Base-by-base conservation (phyloP, 2,797 vertebrate genomes). In the Anguilla pacifica region DNA sequence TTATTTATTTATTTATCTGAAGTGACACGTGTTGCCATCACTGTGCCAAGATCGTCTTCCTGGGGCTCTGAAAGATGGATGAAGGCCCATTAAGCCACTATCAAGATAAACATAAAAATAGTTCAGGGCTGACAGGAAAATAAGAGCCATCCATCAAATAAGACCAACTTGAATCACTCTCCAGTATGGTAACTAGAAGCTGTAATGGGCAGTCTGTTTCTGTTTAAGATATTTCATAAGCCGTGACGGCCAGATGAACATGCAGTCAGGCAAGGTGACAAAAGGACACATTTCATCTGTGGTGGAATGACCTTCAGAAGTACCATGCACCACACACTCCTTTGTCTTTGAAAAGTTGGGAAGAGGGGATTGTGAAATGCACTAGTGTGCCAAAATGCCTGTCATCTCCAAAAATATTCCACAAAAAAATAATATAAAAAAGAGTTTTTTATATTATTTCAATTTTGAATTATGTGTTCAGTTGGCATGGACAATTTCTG, bases 101-200 rank as follows among this genome's bases (percentile, higher is more conserved):
- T 70, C 64, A 70, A 70, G 64, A 70, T 70, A 70, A 70, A 70
- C 64, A 70, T 28, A 70, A 70, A 70, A 70, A 70, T 70, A 70
- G 64, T 70, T 70, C 25, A 70, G 64, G 22, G 22, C n/a, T 70
- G 64, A 70, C 64, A 70, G n/a, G 64, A 28, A 70, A 70, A 70
- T 70, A 70, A 70, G 64, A 70, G 4, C n/a, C 64, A 70, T 70
- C 64, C 64, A 70, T 70, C 64, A 70, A 70, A 70, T 28, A 28
- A 70, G 64, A 70, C 3, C 64, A 22, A 9, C 64, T 70, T n/a
- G 22, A 3, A 28, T 70, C 64, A 70, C 64, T 70, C 22, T 3
- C 6, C n/a, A 22, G n/a, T 22, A 70, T 28, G 64, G 22, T 70
- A 70, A 70, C 25, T 5, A 4, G 64, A 6, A 28, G 5, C n/a